Evolutionary conservation across 1,140 invertebrate genomes (phyloP).

Genomic region (Globodera rostochiensis): DNA sequence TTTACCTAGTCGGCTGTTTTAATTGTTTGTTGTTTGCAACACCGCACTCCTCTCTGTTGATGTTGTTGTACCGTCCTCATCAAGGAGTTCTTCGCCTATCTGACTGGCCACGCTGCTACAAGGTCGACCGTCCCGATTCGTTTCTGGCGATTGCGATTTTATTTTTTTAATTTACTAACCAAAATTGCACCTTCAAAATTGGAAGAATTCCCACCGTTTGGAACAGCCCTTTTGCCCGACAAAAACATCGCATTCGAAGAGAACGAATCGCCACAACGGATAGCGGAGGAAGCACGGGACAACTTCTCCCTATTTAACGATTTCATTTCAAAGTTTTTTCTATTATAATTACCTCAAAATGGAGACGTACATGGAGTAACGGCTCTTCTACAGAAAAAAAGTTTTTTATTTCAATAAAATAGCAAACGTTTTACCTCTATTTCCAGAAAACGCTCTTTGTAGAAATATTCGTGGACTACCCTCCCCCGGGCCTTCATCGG

Average conservation of each 20-base stretch:
- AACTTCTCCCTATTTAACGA: not conserved
- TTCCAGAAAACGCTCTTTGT: conserved; percentile 56
- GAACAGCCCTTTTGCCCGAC: not conserved
- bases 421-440: conserved; percentile 41
- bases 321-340: not conserved
- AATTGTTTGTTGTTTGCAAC: too few species aligned
- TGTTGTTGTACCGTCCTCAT: not conserved
- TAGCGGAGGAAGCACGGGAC: not conserved
- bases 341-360: conserved; percentile 19
- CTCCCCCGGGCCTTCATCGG: conserved; percentile 57
- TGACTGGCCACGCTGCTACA: not conserved
- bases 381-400: conserved; percentile 16
- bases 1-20: too few species aligned
- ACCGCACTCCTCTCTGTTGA: not conserved
- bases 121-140: not conserved
- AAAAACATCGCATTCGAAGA: not conserved
- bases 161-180: too few species aligned
- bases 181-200: too few species aligned
- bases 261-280: conserved; percentile 1
- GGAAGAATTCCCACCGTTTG: too few species aligned
- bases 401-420: not conserved
- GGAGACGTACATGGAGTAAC: conserved; percentile 42
- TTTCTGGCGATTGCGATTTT: not conserved
- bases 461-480: conserved; percentile 61
- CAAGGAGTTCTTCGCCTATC: not conserved